A percentile compares a stretch with the other conserved stretches of the same genome.
phyloP scores from a whole-genome alignment of 2,113 vertebrate genomes.

The Onychorhynchus coronatus region DNA sequence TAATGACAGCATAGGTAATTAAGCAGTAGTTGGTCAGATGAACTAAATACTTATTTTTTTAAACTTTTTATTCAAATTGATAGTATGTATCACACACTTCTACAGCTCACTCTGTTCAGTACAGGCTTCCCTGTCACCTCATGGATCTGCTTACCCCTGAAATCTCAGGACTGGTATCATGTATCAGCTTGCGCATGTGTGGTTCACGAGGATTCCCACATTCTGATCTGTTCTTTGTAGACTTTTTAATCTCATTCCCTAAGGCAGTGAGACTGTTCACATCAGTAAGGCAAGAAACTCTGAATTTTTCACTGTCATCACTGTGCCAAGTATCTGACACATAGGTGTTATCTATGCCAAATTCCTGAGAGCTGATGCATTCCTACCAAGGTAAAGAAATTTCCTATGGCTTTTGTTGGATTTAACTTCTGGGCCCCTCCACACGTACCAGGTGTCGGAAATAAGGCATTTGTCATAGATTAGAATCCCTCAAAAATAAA shows the following conservation, averaged over 20 bases:
- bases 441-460: not conserved
- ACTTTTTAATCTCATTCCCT: not conserved
- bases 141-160: not conserved
- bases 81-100: not conserved
- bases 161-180: not conserved
- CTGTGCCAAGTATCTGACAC: not conserved
- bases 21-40: not conserved
- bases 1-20: not conserved
- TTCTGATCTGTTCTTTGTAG: not conserved
- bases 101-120: not conserved
- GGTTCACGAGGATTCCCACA: not conserved
- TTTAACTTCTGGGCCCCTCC: not conserved
- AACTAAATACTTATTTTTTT: not conserved
- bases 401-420: not conserved
- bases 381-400: not conserved
- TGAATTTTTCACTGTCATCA: not conserved
- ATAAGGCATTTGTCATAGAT: not conserved
- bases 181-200: not conserved
- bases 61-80: not conserved
- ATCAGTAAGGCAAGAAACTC: not conserved
- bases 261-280: not conserved
- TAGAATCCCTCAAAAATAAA: not conserved
- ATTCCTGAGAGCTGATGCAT: not conserved
- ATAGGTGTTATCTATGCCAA: not conserved
- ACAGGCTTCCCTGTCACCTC: not conserved